A percentile compares a stretch with the other conserved stretches of the same genome.
These are phyloP conservation scores for western clawed frog (Xenopus tropicalis) DNA, from an alignment of 2,113 vertebrate species.

Conservation along the genomic window UCB_Xtro_10.0 CM004443.2:177642001-177642500, in stretches of 20 bases:
- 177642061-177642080: conserved; percentile 71
- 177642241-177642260: conserved; percentile 91
- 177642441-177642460: too few relatives aligned
- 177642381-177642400: neutral
- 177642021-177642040: conserved; percentile 60
- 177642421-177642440: too few relatives aligned
- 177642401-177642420: too few relatives aligned
- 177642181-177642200: conserved; percentile 71
- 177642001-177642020: conserved; percentile 59
- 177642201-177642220: conserved; percentile 71
- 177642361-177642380: conserved; percentile 14
- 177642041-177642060: conserved; percentile 38
- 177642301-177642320: conserved; percentile 91
- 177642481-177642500: too few relatives aligned
- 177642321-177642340: conserved; percentile 13
- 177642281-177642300: conserved; percentile 90
- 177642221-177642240: conserved; percentile 79
- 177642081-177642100: conserved; percentile 64
- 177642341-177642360: neutral
- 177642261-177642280: conserved; percentile 83
- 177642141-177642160: conserved; percentile 71
- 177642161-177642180: conserved; percentile 79
- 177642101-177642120: conserved; percentile 70
- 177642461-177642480: too few relatives aligned
- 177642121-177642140: conserved; percentile 66